Evolutionary conservation across 1,140 invertebrate genomes (phyloP).

Genomic region (Scaptomyza pallida): DNA sequence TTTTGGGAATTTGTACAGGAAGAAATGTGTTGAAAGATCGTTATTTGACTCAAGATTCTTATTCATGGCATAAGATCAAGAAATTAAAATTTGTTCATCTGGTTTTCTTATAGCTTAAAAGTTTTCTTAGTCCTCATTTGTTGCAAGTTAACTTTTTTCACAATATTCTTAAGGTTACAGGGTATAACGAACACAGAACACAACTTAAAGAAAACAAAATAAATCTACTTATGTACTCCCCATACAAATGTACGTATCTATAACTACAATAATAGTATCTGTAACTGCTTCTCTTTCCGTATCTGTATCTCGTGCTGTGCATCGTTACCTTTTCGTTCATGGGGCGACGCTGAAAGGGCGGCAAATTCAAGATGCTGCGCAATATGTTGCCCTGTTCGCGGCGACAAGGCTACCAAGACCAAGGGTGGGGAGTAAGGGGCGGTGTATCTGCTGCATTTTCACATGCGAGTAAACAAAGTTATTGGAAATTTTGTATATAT

Average conservation of each 20-base stretch:
- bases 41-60: too few species aligned
- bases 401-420: background rate
- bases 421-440: background rate
- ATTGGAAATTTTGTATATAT: slow-evolving; percentile 66
- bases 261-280: slow-evolving; percentile 7
- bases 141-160: background rate
- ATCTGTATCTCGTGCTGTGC: slow-evolving; percentile 31
- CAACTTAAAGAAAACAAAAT: slow-evolving; percentile 9
- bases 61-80: too few species aligned
- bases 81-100: too few species aligned
- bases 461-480: slow-evolving; percentile 67
- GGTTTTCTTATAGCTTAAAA: too few species aligned
- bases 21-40: too few species aligned
- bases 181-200: background rate
- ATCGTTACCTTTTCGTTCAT: slow-evolving; percentile 42
- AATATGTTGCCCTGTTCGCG: slow-evolving; percentile 47
- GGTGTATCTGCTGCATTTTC: slow-evolving; percentile 58
- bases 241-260: slow-evolving; percentile 9
- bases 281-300: slow-evolving; percentile 21
- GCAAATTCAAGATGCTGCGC: slow-evolving; percentile 75
- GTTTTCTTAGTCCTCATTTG: too few species aligned
- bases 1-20: too few species aligned
- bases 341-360: slow-evolving; percentile 52
- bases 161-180: background rate
- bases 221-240: slow-evolving; percentile 43